Percentiles rank a stretch among this genome's conserved stretches.
phyloP scores from a whole-genome alignment of 2,797 vertebrate species.

The Odontamblyopus lacepedii region DNA sequence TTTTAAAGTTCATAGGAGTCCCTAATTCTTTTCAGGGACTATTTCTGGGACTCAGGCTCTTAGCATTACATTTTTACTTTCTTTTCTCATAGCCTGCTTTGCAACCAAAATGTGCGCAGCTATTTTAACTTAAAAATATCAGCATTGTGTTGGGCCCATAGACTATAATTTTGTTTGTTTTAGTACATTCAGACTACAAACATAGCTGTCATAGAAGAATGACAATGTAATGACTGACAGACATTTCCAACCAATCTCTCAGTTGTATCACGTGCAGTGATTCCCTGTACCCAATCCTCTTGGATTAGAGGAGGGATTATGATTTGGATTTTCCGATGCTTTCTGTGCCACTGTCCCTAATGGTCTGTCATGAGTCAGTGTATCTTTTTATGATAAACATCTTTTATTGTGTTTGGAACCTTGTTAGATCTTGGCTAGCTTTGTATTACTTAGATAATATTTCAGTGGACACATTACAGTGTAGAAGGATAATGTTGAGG shows the following conservation, averaged over 20 bases:
- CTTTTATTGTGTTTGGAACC: background rate
- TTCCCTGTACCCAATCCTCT: constrained; percentile 73
- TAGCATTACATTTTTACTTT: background rate
- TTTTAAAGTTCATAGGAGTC: background rate
- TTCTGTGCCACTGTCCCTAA: constrained; percentile 47
- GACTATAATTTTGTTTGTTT: background rate
- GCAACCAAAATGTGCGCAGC: background rate
- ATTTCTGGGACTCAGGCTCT: background rate
- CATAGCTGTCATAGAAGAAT: constrained; percentile 66
- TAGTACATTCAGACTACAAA: constrained; percentile 41
- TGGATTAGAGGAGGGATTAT: constrained; percentile 79
- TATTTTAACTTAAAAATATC: background rate
- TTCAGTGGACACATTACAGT: background rate
- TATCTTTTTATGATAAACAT: constrained; percentile 24
- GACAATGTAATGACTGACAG: constrained; percentile 77
- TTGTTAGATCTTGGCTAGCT: background rate
- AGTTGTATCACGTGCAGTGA: constrained; percentile 55
- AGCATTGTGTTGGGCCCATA: background rate
- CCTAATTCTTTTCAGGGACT: background rate
- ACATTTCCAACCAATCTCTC: constrained; percentile 70
- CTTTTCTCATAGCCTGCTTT: background rate
- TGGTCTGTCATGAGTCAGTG: constrained; percentile 35
- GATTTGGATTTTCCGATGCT: constrained; percentile 70
- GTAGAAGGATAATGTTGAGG: background rate
- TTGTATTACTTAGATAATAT: no score